Conservation (phyloP, 1,140 invertebrate genomes). For the Onthophagus taurus region DNA sequence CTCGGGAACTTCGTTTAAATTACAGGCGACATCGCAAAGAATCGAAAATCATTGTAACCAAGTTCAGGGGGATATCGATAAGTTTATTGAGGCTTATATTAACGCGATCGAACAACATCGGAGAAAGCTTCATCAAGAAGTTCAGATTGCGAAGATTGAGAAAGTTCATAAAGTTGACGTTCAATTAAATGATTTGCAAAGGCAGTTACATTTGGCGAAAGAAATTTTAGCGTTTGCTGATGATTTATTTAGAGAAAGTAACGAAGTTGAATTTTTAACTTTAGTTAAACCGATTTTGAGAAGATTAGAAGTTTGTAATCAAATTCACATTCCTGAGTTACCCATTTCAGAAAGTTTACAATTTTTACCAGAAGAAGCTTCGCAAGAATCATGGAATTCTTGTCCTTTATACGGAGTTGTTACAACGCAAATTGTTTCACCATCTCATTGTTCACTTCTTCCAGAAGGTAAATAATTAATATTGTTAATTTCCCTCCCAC, state of each 20-base stretch:
- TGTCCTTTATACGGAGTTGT: constrained; percentile 43
- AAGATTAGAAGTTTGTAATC: constrained; percentile 49
- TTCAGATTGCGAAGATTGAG: constrained; percentile 35
- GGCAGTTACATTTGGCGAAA: constrained; percentile 37
- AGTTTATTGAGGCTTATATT: constrained; percentile 50
- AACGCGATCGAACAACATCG: constrained; percentile 52
- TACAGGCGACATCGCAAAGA: constrained; percentile 38
- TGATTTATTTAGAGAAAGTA: constrained; percentile 52
- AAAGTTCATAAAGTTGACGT: constrained; percentile 41
- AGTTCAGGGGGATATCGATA: constrained; percentile 50
- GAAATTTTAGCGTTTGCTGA: constrained; percentile 52
- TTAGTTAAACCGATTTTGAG: constrained; percentile 52
- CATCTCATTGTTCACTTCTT: constrained; percentile 42
- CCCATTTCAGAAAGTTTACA: constrained; percentile 41
- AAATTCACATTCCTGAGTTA: constrained; percentile 23
- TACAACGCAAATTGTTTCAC: constrained; percentile 48
- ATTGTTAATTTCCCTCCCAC: not conserved
- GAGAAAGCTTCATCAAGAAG: constrained; percentile 6
- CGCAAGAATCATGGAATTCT: constrained; percentile 33
- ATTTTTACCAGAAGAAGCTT: constrained; percentile 41
- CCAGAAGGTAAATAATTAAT: constrained; percentile 39
- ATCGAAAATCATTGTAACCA: constrained; percentile 41
- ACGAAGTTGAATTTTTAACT: constrained; percentile 57
- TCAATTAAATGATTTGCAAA: constrained; percentile 41
- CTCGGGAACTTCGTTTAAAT: constrained; percentile 23